Evolutionary conservation across 2,797 vertebrate species (phyloP).

Genomic region (Eidolon dupreanum): DNA sequence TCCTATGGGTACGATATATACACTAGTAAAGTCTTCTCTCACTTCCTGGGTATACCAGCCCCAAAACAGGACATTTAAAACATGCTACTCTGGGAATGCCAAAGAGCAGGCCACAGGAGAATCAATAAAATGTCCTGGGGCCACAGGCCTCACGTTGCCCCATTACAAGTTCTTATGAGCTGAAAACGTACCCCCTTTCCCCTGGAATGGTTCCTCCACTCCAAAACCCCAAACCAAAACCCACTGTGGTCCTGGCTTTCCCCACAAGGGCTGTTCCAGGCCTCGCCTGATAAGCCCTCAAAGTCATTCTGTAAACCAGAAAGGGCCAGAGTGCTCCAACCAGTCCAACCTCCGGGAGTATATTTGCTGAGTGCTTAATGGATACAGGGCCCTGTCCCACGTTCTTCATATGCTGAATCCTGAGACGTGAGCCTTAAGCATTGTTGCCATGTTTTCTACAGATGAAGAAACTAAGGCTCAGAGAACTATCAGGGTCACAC

Average conservation of each 20-base stretch:
- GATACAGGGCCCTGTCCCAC: background rate
- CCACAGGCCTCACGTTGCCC: background rate
- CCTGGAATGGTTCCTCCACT: background rate
- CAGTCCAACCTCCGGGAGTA: background rate
- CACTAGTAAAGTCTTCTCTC: background rate
- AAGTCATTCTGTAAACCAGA: slow-evolving; percentile 3
- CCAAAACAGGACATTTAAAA: slow-evolving; percentile 6
- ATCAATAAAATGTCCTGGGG: background rate
- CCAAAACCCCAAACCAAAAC: background rate
- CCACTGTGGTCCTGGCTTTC: background rate
- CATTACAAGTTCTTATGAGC: background rate
- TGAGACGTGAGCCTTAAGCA: background rate
- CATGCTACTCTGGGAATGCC: background rate
- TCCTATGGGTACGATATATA: background rate
- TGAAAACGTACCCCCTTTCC: background rate
- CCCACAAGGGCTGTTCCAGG: background rate
- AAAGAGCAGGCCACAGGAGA: background rate
- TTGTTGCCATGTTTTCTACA: background rate
- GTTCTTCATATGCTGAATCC: background rate
- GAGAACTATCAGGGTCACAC: background rate
- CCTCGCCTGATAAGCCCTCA: background rate
- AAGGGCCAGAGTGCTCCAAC: background rate
- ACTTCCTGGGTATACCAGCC: background rate
- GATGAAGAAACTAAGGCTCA: background rate
- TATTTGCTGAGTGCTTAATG: background rate